A percentile compares a stretch with the other conserved stretches of the same genome.
These are phyloP conservation scores for Portevinia maculata DNA, from an alignment of 2,888 invertebrate species.

Conservation along the genomic window DNA sequence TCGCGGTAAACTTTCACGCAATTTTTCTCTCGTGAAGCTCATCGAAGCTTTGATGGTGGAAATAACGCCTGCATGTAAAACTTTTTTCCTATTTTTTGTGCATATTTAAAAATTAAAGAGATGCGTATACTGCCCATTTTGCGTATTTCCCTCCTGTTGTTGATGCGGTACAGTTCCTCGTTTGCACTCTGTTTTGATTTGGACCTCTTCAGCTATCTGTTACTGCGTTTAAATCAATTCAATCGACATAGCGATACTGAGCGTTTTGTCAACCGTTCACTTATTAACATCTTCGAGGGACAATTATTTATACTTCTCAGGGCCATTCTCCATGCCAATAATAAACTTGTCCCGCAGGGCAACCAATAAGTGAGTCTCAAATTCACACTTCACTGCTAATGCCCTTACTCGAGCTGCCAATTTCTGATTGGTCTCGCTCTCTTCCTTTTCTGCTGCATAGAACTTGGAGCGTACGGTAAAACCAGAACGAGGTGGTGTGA, in stretches of 20 bases:
- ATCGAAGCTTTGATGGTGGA: too few species aligned
- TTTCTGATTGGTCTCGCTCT: constrained; percentile 21
- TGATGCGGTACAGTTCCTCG: not conserved
- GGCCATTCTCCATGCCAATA: constrained; percentile 45
- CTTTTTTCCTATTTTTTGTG: not conserved
- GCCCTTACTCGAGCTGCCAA: constrained; percentile 43
- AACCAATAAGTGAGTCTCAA: constrained; percentile 19
- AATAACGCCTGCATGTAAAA: too few species aligned
- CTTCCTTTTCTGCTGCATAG: constrained; percentile 24
- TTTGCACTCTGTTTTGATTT: not conserved
- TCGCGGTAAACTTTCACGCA: too few species aligned
- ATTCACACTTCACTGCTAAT: constrained; percentile 33
- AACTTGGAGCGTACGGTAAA: constrained; percentile 43
- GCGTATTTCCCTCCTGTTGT: not conserved
- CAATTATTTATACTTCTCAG: constrained; percentile 36
- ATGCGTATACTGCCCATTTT: not conserved
- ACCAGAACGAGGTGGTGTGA: not conserved
- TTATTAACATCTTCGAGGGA: constrained; percentile 26
- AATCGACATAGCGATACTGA: not conserved
- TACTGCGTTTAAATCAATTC: not conserved
- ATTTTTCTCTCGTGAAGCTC: too few species aligned
- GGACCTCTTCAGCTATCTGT: not conserved
- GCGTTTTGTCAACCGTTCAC: not conserved
- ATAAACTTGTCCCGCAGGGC: constrained; percentile 46
- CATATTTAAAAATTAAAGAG: too few species aligned